These are phyloP conservation scores for Chiloscyllium punctatum DNA, from an alignment of 2,797 vertebrate genomes.

Conservation along the genomic window DNA sequence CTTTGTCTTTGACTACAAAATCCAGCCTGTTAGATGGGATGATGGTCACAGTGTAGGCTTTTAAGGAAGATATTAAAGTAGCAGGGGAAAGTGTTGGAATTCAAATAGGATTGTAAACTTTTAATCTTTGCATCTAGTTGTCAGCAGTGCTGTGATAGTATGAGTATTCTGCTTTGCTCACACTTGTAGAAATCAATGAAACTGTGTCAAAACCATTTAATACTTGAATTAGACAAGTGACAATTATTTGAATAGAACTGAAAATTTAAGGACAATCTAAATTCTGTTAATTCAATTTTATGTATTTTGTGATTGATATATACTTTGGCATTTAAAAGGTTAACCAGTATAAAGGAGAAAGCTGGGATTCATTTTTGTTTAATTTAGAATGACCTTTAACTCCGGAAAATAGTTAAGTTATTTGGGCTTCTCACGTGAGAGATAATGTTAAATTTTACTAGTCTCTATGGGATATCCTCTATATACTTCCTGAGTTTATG, in stretches of 20 bases:
- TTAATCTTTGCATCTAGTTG: not conserved
- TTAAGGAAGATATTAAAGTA: not conserved
- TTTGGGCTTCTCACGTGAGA: constrained; percentile 28
- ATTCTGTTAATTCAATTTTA: not conserved
- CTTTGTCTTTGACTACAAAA: not conserved
- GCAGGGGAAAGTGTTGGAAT: not conserved
- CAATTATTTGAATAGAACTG: not conserved
- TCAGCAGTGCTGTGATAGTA: too few species aligned
- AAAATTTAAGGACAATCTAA: not conserved
- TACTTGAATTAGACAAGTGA: not conserved
- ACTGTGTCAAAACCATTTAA: not conserved
- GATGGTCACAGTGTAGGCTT: not conserved
- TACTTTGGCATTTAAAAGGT: not conserved
- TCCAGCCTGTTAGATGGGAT: not conserved
- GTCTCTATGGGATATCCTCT: constrained; percentile 31
- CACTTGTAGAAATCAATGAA: not conserved
- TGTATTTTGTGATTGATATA: not conserved
- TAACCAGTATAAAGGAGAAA: not conserved
- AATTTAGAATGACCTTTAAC: not conserved
- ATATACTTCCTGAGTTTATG: constrained; percentile 36
- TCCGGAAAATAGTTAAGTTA: not conserved
- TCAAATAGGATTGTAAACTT: not conserved
- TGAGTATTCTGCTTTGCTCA: not conserved
- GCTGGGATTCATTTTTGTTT: not conserved
- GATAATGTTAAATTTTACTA: constrained; percentile 19